Conservation (phyloP, 2,888 invertebrate species). For the Ecdyonurus torrentis region DNA sequence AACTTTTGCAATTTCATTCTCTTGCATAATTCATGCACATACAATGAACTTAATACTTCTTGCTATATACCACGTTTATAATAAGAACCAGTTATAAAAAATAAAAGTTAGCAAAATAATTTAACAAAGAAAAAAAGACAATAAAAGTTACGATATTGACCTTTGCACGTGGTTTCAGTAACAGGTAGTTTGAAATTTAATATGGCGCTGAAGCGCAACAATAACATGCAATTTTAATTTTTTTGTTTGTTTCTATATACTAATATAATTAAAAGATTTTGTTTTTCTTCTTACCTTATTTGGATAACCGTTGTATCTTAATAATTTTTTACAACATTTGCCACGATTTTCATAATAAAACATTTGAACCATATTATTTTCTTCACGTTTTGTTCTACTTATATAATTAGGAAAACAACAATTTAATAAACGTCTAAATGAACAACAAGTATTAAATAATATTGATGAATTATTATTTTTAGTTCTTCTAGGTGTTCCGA, state of each 20-base stretch:
- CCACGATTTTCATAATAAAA: slow-evolving; percentile 63
- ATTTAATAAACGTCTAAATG: background rate
- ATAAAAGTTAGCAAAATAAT: too few species aligned
- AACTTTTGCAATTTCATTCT: too few species aligned
- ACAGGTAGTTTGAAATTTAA: background rate
- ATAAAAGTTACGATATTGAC: too few species aligned
- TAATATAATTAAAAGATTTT: background rate
- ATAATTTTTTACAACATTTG: slow-evolving; percentile 64
- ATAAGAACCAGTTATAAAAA: too few species aligned
- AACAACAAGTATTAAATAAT: background rate
- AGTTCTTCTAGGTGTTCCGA: background rate
- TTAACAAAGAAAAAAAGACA: too few species aligned
- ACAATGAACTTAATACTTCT: too few species aligned
- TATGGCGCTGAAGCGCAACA: background rate
- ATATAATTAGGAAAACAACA: background rate
- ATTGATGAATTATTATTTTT: background rate
- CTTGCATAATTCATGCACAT: too few species aligned
- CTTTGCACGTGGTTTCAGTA: background rate
- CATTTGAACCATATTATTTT: slow-evolving; percentile 32
- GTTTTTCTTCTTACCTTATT: slow-evolving; percentile 44
- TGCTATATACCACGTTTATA: too few species aligned
- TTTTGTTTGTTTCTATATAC: too few species aligned
- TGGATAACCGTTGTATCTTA: slow-evolving; percentile 64
- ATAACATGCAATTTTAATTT: background rate
- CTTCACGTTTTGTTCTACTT: background rate